These are phyloP conservation scores for Glaucidium brasilianum DNA, from an alignment of 2,113 vertebrate species.

Conservation along the genomic window DNA sequence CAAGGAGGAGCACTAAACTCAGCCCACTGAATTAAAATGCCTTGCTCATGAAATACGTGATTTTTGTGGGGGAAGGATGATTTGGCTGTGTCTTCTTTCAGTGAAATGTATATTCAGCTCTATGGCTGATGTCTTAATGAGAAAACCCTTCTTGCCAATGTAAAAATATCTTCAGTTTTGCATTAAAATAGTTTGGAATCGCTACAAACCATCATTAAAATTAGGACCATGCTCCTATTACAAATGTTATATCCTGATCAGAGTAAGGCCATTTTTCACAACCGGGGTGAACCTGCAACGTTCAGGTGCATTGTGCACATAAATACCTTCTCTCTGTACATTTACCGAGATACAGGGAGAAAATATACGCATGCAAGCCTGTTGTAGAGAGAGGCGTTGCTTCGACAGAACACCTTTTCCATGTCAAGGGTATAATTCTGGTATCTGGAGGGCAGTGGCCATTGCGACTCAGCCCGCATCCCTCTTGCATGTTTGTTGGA, in stretches of 20 bases:
- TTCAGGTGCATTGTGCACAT: not conserved
- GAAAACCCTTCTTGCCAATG: not conserved
- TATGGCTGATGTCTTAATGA: conserved; percentile 1
- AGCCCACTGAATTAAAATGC: conserved; percentile 51
- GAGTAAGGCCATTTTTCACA: not conserved
- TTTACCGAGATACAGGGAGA: not conserved
- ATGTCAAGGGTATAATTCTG: not conserved
- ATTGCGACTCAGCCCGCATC: not conserved
- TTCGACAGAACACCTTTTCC: not conserved
- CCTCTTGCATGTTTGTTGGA: not conserved
- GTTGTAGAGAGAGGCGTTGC: not conserved
- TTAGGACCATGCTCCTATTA: not conserved
- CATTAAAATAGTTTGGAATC: not conserved
- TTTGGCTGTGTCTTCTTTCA: conserved; percentile 37
- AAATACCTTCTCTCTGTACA: not conserved
- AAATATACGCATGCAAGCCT: not conserved
- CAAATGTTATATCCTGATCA: not conserved
- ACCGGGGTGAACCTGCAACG: not conserved
- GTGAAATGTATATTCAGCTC: not conserved
- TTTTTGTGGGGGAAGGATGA: conserved; percentile 55
- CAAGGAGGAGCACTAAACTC: conserved; percentile 49
- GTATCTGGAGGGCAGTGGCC: not conserved
- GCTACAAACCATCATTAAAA: not conserved
- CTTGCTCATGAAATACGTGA: conserved; percentile 63
- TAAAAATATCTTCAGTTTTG: not conserved